Conservation (phyloP, 2,797 vertebrate genomes). For the Semaprochilodus insignis region DNA sequence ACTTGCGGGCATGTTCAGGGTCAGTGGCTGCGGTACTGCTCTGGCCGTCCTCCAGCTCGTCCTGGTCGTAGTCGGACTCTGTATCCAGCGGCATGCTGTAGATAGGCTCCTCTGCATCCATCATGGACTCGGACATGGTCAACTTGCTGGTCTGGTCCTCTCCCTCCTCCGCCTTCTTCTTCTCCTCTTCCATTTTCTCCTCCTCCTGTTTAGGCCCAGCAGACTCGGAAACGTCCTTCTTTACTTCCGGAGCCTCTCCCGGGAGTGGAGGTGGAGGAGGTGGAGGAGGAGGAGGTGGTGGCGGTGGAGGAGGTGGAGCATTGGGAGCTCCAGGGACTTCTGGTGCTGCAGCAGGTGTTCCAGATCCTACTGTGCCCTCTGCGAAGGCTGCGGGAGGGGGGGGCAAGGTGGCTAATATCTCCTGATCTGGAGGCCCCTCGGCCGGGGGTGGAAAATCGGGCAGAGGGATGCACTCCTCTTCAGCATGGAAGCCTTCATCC, state of each 20-base stretch:
- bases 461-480: constrained; percentile 83
- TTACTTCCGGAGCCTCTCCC: constrained; percentile 19
- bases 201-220: constrained; percentile 34
- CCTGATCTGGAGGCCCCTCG: constrained; percentile 76
- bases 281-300: constrained; percentile 59
- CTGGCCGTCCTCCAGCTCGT: constrained; percentile 86
- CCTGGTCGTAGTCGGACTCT: constrained; percentile 91
- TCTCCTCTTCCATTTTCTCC: background rate
- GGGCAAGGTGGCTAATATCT: constrained; percentile 79
- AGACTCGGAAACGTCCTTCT: constrained; percentile 46
- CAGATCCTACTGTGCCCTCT: constrained; percentile 73
- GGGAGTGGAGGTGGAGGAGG: constrained; percentile 58
- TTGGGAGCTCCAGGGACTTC: background rate
- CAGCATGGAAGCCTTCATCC: constrained; percentile 89
- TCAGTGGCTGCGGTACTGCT: constrained; percentile 76
- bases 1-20: constrained; percentile 83
- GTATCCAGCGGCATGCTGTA: constrained; percentile 87
- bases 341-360: constrained; percentile 4
- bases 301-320: constrained; percentile 18
- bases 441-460: constrained; percentile 80
- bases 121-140: constrained; percentile 76
- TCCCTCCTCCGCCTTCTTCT: constrained; percentile 55
- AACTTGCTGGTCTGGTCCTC: constrained; percentile 72
- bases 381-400: constrained; percentile 81
- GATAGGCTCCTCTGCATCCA: constrained; percentile 83